These are phyloP conservation scores for Rhinella marina DNA, from an alignment of 2,797 vertebrate species.

Conservation along the genomic window DNA sequence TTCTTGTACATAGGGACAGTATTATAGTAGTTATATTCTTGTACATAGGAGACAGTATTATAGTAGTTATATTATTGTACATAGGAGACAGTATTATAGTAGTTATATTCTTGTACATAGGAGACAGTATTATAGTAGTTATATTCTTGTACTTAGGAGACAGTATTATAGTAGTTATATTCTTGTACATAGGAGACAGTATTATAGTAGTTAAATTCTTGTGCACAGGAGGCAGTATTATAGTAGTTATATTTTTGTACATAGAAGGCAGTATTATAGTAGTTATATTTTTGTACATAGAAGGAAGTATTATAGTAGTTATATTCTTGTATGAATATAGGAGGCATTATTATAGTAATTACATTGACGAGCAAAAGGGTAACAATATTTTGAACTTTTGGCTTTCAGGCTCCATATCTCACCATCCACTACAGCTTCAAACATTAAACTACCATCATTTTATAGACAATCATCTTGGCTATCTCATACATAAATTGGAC, in stretches of 20 bases:
- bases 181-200: neutral
- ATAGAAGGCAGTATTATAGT: neutral
- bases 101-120: too few relatives aligned
- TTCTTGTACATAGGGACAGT: neutral
- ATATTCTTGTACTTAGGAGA: neutral
- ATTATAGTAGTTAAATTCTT: constrained; percentile 1
- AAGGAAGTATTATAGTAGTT: neutral
- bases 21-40: constrained; percentile 7
- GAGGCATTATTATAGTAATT: neutral
- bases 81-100: neutral
- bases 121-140: neutral
- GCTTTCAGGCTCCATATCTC: too few relatives aligned
- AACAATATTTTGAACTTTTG: too few relatives aligned
- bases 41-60: neutral
- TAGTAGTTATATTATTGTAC: constrained; percentile 9
- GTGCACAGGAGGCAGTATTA: neutral
- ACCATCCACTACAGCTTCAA: too few relatives aligned
- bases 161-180: neutral
- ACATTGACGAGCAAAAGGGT: too few relatives aligned
- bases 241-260: neutral
- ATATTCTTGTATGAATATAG: neutral
- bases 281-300: neutral
- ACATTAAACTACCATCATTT: too few relatives aligned
- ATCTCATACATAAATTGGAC: too few relatives aligned
- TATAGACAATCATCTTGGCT: too few relatives aligned